These are phyloP conservation scores for Aphelinus certus DNA, from an alignment of 1,140 invertebrate genomes.

Conservation along the genomic window DNA sequence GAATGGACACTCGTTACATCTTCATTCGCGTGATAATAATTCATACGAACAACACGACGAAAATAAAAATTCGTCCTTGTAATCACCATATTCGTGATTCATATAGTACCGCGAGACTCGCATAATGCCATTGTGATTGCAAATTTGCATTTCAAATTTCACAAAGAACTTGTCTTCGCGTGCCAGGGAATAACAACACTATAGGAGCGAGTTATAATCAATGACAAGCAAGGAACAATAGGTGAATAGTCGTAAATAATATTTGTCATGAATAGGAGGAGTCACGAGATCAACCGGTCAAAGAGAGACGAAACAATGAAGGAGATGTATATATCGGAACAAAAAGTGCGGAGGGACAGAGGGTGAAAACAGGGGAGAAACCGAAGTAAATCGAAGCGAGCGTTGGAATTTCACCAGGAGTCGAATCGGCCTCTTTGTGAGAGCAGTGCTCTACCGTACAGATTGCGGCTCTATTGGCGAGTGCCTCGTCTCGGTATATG, in stretches of 20 bases:
- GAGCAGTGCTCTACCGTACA: neutral
- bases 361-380: constrained; percentile 12
- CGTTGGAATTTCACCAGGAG: constrained; percentile 1
- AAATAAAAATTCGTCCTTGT: no score
- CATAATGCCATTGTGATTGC: no score
- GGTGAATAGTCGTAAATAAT: no score
- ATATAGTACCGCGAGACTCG: no score
- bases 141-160: neutral
- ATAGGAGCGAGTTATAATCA: no score
- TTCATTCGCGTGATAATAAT: no score
- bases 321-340: neutral
- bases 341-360: constrained; percentile 3
- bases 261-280: no score
- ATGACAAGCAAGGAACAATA: no score
- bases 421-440: constrained; percentile 19
- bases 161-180: neutral
- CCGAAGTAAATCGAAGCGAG: constrained; percentile 20
- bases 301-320: neutral
- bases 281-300: neutral
- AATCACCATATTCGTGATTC: no score
- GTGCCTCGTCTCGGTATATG: neutral
- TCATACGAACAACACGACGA: no score
- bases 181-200: no score
- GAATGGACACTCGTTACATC: no score
- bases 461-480: neutral